These are phyloP conservation scores for Rhabditophanes sp. DNA, from an alignment of 2,888 invertebrate species.

Conservation along the genomic window DNA sequence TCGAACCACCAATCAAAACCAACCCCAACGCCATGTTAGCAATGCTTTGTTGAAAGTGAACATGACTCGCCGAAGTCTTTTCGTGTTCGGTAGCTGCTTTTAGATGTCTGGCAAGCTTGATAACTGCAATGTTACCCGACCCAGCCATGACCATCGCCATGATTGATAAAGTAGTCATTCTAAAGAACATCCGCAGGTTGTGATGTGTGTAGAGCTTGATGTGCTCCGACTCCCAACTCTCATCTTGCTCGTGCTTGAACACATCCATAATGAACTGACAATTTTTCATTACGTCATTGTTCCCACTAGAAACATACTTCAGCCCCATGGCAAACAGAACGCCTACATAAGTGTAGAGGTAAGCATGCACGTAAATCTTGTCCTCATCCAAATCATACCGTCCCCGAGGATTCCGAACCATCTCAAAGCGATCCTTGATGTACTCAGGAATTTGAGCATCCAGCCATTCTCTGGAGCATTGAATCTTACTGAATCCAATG, in stretches of 20 bases:
- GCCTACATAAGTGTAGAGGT: conserved; percentile 84
- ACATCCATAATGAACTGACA: conserved; percentile 49
- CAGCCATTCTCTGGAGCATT: conserved; percentile 17
- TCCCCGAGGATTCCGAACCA: not conserved
- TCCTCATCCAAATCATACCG: not conserved
- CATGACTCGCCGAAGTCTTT: conserved; percentile 57
- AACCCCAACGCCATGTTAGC: conserved; percentile 86
- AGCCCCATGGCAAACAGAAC: conserved; percentile 82
- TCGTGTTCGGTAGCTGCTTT: conserved; percentile 45
- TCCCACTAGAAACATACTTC: conserved; percentile 78
- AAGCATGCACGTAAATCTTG: conserved; percentile 52
- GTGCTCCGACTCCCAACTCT: too few relatives aligned
- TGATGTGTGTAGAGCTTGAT: too few relatives aligned
- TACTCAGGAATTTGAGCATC: conserved; percentile 16
- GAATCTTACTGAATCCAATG: conserved; percentile 26
- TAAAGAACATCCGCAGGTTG: too few relatives aligned
- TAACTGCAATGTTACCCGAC: conserved; percentile 66
- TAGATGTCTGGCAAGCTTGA: conserved; percentile 69
- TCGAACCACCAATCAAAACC: conserved; percentile 45
- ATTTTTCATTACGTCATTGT: conserved; percentile 63
- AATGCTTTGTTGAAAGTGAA: too few relatives aligned
- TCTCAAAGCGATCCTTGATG: not conserved
- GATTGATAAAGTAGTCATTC: too few relatives aligned
- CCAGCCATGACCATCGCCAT: too few relatives aligned
- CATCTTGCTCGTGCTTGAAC: too few relatives aligned